Evolutionary conservation across 2,888 invertebrate species (phyloP).

Genomic region (Hymenopus coronatus): DNA sequence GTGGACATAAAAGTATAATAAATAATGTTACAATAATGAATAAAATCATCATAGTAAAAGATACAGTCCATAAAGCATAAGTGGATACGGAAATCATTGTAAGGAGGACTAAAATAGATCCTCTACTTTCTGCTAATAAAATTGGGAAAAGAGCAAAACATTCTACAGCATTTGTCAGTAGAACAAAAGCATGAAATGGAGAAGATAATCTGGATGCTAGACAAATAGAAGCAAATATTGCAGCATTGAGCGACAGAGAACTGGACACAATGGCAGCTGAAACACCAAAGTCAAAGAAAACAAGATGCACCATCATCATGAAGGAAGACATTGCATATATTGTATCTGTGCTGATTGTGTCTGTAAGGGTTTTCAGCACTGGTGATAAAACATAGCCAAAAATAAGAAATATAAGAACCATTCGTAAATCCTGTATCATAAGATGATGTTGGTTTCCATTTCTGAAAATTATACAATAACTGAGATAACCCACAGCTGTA

Average conservation of each 20-base stretch:
- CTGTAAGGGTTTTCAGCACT: conserved; percentile 88
- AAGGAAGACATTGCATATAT: conserved; percentile 90
- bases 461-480: conserved; percentile 46
- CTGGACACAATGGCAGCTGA: conserved; percentile 85
- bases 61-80: conserved; percentile 49
- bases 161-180: conserved; percentile 84
- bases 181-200: conserved; percentile 81
- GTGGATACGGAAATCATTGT: conserved; percentile 53
- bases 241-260: conserved; percentile 89
- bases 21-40: conserved; percentile 61
- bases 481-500: conserved; percentile 61
- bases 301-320: conserved; percentile 82
- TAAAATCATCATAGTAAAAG: conserved; percentile 56
- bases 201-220: conserved; percentile 86
- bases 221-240: conserved; percentile 93
- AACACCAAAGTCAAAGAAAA: conserved; percentile 91
- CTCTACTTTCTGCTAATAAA: conserved; percentile 62
- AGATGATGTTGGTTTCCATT: conserved; percentile 30
- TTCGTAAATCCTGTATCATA: conserved; percentile 65
- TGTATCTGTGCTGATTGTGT: conserved; percentile 95
- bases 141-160: conserved; percentile 88
- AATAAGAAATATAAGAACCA: conserved; percentile 74
- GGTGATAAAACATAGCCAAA: conserved; percentile 90
- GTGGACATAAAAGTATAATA: conserved; percentile 70
- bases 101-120: conserved; percentile 55